These are phyloP conservation scores for Hassar affinis DNA, from an alignment of 2,113 vertebrate species.

Conservation along the genomic window DNA sequence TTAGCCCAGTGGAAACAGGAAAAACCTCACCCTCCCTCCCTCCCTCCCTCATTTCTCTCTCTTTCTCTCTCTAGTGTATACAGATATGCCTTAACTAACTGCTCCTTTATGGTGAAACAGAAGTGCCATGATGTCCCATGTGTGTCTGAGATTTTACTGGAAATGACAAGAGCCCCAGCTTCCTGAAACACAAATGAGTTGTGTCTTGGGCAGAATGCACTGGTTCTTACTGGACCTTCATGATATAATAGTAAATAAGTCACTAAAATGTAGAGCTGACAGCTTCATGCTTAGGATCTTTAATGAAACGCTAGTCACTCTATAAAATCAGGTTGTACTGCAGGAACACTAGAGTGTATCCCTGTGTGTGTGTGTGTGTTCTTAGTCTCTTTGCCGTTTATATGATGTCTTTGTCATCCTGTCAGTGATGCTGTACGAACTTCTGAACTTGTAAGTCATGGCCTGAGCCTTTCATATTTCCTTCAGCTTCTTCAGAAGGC, in stretches of 20 bases:
- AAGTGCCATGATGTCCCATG: slow-evolving; percentile 53
- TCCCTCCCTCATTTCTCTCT: slow-evolving; percentile 57
- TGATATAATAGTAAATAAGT: neutral
- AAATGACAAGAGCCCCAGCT: slow-evolving; percentile 53
- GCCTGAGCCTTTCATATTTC: neutral
- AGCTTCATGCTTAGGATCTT: neutral
- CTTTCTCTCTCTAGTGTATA: slow-evolving; percentile 38
- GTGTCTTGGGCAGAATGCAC: neutral
- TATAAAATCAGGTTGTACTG: too few species aligned
- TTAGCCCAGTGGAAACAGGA: slow-evolving; percentile 77
- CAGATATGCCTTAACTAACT: slow-evolving; percentile 59
- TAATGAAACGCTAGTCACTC: too few species aligned
- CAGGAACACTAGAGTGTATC: neutral
- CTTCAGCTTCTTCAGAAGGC: slow-evolving; percentile 32
- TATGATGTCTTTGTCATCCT: neutral
- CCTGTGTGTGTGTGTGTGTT: neutral
- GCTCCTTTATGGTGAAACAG: slow-evolving; percentile 48
- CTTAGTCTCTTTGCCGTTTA: neutral
- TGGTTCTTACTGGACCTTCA: neutral
- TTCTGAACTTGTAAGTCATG: neutral
- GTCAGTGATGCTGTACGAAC: neutral
- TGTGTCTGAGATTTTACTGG: slow-evolving; percentile 61
- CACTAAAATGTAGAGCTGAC: neutral
- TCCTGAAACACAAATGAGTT: slow-evolving; percentile 30
- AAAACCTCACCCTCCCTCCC: slow-evolving; percentile 75